These are phyloP conservation scores for Bruchidius siliquastri DNA, from an alignment of 2,888 invertebrate genomes.

Conservation along the genomic window DNA sequence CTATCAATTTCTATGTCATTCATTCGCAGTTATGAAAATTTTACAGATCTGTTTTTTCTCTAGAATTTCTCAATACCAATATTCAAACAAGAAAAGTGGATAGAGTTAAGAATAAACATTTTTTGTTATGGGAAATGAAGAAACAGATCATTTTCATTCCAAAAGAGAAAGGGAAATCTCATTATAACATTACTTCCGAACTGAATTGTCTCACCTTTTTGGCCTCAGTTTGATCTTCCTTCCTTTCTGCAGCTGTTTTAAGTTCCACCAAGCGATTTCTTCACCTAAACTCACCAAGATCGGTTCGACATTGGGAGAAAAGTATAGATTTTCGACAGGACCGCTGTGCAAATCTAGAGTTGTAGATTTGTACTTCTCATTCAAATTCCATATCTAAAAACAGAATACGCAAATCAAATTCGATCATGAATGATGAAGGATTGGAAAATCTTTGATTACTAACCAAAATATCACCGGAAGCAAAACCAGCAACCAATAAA, in stretches of 20 bases:
- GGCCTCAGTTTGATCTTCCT: slow-evolving; percentile 13
- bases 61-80: no score
- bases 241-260: slow-evolving; percentile 18
- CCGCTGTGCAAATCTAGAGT: slow-evolving; percentile 52
- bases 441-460: no score
- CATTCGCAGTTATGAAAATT: no score
- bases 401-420: background rate
- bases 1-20: no score
- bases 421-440: no score
- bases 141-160: no score
- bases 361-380: slow-evolving; percentile 10
- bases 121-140: no score
- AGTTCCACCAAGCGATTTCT: slow-evolving; percentile 58
- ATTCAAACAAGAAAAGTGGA: no score
- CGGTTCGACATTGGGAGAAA: slow-evolving; percentile 51
- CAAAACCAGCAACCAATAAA: slow-evolving; percentile 60
- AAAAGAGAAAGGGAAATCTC: no score
- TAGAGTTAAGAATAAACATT: no score
- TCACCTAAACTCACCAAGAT: slow-evolving; percentile 55
- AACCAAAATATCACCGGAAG: slow-evolving; percentile 60
- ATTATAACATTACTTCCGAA: no score
- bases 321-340: slow-evolving; percentile 51
- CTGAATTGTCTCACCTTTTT: slow-evolving; percentile 13
- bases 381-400: slow-evolving; percentile 20
- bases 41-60: no score